Conservation (phyloP, 2,888 invertebrate species). For the Pammene aurita region DNA sequence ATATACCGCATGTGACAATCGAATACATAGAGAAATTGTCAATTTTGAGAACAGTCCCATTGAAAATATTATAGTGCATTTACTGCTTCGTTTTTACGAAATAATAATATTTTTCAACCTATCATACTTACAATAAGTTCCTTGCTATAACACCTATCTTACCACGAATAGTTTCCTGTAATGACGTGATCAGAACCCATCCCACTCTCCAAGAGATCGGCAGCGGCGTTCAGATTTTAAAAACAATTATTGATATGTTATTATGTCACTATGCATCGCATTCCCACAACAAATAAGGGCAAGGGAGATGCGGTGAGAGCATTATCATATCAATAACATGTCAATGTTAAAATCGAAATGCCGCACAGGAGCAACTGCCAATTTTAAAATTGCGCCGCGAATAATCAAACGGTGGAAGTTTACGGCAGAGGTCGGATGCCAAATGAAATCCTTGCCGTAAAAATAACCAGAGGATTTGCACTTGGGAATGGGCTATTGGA, state of each 20-base stretch:
- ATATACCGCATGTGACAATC: no score
- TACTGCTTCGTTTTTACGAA: no score
- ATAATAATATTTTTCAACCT: no score
- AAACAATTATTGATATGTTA: background rate
- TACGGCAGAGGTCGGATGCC: slow-evolving; percentile 22
- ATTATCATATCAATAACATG: no score
- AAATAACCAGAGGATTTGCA: slow-evolving; percentile 3
- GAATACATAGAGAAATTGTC: no score
- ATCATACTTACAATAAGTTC: background rate
- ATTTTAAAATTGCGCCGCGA: slow-evolving; percentile 28
- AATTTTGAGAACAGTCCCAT: no score
- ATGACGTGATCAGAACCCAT: slow-evolving; percentile 10
- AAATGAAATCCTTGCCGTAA: slow-evolving; percentile 7
- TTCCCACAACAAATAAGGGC: no score
- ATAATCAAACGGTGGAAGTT: slow-evolving; percentile 12
- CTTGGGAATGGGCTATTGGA: background rate
- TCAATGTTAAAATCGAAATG: background rate
- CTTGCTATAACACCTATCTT: slow-evolving; percentile 10
- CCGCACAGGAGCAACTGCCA: slow-evolving; percentile 23
- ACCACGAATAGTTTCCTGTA: slow-evolving; percentile 3
- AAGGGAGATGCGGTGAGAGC: background rate
- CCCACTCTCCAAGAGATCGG: background rate
- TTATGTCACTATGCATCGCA: background rate
- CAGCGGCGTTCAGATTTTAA: background rate
- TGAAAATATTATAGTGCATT: no score